Conservation (phyloP, 64 coral and sea anemone genomes). For the Dendronephthya gigantea region DNA sequence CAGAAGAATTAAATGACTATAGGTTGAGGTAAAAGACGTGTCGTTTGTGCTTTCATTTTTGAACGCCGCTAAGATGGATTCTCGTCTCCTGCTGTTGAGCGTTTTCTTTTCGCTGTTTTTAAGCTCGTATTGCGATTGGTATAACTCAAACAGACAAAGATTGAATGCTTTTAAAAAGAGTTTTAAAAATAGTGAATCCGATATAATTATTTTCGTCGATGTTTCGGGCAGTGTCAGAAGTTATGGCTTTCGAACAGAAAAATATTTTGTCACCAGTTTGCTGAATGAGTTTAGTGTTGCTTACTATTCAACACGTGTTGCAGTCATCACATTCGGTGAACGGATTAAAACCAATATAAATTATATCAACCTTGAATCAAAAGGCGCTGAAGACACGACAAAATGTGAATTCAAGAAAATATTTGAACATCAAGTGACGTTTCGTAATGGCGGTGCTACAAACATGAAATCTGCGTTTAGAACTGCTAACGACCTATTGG, state of each 20-base stretch:
- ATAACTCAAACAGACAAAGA: not conserved
- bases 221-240: constrained; percentile 74
- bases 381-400: constrained; percentile 28
- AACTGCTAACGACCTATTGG: constrained; percentile 11
- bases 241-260: constrained; percentile 58
- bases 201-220: constrained; percentile 76
- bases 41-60: not conserved
- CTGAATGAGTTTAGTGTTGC: constrained; percentile 83
- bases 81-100: constrained; percentile 3
- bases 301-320: constrained; percentile 69
- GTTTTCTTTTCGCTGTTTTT: not conserved
- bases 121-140: not conserved
- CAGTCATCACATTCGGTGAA: constrained; percentile 69
- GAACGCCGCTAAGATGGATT: not conserved
- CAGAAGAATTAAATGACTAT: not conserved
- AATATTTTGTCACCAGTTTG: constrained; percentile 76
- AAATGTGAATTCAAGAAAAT: constrained; percentile 87
- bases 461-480: constrained; percentile 69
- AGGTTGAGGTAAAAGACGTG: not conserved
- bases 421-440: constrained; percentile 55
- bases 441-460: constrained; percentile 42
- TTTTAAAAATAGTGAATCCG: constrained; percentile 88
- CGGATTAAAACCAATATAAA: constrained; percentile 68
- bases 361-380: constrained; percentile 68
- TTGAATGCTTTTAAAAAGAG: constrained; percentile 49